Evolutionary conservation across 2,113 vertebrate species (phyloP).

Genomic region (Alexandromys fortis): DNA sequence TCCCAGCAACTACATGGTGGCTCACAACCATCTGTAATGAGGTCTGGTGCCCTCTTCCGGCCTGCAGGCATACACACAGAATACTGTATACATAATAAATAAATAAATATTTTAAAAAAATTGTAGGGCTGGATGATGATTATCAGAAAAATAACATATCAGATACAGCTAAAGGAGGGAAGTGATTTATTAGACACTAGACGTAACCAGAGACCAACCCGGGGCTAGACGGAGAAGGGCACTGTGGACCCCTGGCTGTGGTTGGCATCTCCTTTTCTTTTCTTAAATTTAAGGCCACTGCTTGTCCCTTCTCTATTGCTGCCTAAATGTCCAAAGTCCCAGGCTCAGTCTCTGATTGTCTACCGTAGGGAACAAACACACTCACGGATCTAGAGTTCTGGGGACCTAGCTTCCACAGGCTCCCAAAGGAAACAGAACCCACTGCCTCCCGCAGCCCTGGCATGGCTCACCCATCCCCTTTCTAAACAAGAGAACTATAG

Average conservation of each 20-base stretch:
- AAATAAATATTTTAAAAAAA: no score
- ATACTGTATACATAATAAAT: no score
- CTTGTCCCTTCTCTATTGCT: neutral
- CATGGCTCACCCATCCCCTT: neutral
- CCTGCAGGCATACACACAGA: no score
- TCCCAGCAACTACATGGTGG: no score
- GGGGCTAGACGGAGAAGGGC: neutral
- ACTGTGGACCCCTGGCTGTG: neutral
- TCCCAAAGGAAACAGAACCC: neutral
- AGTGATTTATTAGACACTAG: neutral
- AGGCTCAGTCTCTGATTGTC: neutral
- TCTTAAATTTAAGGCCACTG: neutral
- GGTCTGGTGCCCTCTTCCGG: no score
- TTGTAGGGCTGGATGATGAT: neutral
- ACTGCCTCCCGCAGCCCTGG: neutral
- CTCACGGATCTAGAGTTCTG: accelerated
- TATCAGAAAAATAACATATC: neutral
- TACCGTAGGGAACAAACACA: accelerated
- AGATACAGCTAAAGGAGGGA: neutral
- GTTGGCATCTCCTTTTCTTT: neutral
- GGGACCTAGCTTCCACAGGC: neutral
- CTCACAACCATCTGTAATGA: no score
- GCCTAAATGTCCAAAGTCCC: neutral
- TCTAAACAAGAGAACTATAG: neutral
- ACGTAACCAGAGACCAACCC: neutral